Percentiles rank a stretch among this genome's conserved stretches.
phyloP scores from a whole-genome alignment of 1,140 invertebrate species.

The Drosophila triauraria region DNA sequence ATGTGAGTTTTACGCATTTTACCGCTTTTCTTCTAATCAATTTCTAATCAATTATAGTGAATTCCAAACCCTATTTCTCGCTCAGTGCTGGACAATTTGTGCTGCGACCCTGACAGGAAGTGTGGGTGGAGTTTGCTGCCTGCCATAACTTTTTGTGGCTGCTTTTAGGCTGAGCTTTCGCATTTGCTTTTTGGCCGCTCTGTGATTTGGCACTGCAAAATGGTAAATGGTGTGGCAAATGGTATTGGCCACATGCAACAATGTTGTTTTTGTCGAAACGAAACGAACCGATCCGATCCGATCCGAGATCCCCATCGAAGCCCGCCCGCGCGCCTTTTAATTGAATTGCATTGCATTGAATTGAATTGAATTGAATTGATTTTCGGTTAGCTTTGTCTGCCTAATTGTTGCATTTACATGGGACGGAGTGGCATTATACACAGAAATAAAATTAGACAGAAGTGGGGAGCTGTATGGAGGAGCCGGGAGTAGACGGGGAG shows the following conservation, averaged over 20 bases:
- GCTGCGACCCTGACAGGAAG: slow-evolving; percentile 5
- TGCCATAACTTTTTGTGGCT: slow-evolving; percentile 55
- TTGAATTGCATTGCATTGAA: slow-evolving; percentile 70
- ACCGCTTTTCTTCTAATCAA: no score
- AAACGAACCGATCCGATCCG: slow-evolving; percentile 5
- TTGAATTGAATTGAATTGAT: slow-evolving; percentile 76
- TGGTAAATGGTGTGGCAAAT: slow-evolving; percentile 38
- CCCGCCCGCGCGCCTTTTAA: slow-evolving; percentile 45
- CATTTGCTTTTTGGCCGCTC: slow-evolving; percentile 47
- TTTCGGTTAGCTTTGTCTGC: slow-evolving; percentile 54
- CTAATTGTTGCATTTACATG: slow-evolving; percentile 45
- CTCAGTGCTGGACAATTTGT: slow-evolving; percentile 2
- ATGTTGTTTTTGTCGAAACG: slow-evolving; percentile 32
- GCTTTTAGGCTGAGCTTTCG: slow-evolving; percentile 54
- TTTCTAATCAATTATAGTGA: no score
- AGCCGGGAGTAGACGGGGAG: not conserved
- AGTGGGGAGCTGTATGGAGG: slow-evolving; percentile 5
- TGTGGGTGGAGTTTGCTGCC: slow-evolving; percentile 7
- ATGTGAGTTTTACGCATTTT: no score
- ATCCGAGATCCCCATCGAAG: slow-evolving; percentile 1
- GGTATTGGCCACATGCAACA: slow-evolving; percentile 57
- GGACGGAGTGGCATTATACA: slow-evolving; percentile 13
- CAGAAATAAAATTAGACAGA: slow-evolving; percentile 28
- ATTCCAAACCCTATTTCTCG: not conserved
- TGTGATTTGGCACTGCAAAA: slow-evolving; percentile 31